Evolutionary conservation across 92 coral and sea anemone genomes (phyloP).

Genomic region (Actinostola sp.): DNA sequence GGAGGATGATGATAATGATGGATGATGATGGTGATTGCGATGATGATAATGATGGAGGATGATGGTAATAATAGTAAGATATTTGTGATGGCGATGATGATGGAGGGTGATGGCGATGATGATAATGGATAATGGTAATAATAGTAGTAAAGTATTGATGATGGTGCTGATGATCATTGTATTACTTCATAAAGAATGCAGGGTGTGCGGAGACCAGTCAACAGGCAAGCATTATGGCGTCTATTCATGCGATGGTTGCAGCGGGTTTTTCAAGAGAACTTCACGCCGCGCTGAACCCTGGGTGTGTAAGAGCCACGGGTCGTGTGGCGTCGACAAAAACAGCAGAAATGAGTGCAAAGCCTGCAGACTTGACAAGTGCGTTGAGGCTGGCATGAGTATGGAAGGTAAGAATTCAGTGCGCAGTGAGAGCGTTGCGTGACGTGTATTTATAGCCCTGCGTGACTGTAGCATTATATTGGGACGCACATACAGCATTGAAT

Average conservation of each 20-base stretch:
- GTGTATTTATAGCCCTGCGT: neutral
- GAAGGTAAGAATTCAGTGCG: conserved; percentile 65
- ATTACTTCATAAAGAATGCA: conserved; percentile 73
- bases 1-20: no score
- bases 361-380: conserved; percentile 86
- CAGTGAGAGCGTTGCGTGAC: neutral
- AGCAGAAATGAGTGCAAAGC: conserved; percentile 95
- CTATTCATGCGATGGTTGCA: conserved; percentile 96
- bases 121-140: no score
- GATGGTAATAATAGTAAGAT: no score
- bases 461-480: neutral
- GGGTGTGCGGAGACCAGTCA: conserved; percentile 90
- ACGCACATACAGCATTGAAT: no score
- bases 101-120: no score
- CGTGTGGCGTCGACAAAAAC: conserved; percentile 87
- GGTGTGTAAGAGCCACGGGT: conserved; percentile 79
- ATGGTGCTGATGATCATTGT: no score
- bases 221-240: conserved; percentile 98
- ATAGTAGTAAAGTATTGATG: no score
- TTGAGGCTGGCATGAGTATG: conserved; percentile 85
- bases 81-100: no score
- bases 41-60: no score
- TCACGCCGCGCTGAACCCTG: conserved; percentile 92
- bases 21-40: no score
- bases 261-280: conserved; percentile 96